These are phyloP conservation scores for Erythrolamprus reginae DNA, from an alignment of 2,113 vertebrate species.

Conservation along the genomic window DNA sequence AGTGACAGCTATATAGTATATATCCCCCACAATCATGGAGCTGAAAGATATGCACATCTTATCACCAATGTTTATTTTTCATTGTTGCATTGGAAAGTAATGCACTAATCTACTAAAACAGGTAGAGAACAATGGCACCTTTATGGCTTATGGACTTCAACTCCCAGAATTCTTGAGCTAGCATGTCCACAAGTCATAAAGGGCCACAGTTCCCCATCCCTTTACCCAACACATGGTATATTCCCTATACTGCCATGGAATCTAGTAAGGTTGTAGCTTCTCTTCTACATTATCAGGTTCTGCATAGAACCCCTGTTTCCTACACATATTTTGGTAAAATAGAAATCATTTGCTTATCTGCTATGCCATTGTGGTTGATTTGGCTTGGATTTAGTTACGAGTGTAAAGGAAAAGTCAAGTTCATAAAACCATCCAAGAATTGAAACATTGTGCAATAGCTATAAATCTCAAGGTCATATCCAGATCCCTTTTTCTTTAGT, in stretches of 20 bases:
- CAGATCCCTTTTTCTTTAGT: not conserved
- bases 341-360: not conserved
- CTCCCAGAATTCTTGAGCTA: not conserved
- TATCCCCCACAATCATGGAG: not conserved
- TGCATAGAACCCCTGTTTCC: not conserved
- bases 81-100: not conserved
- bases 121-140: not conserved
- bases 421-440: not conserved
- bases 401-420: not conserved
- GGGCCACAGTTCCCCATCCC: not conserved
- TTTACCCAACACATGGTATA: not conserved
- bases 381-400: not conserved
- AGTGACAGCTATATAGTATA: not conserved
- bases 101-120: not conserved
- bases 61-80: not conserved
- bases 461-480: not conserved
- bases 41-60: not conserved
- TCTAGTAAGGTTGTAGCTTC: not conserved
- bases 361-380: not conserved
- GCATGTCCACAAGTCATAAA: not conserved
- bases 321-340: not conserved
- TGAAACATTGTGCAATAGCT: not conserved
- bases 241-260: not conserved
- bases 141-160: not conserved
- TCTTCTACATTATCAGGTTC: not conserved